Base-by-base conservation (phyloP, 2,113 vertebrate genomes). In the Empidonax alnorum region DNA sequence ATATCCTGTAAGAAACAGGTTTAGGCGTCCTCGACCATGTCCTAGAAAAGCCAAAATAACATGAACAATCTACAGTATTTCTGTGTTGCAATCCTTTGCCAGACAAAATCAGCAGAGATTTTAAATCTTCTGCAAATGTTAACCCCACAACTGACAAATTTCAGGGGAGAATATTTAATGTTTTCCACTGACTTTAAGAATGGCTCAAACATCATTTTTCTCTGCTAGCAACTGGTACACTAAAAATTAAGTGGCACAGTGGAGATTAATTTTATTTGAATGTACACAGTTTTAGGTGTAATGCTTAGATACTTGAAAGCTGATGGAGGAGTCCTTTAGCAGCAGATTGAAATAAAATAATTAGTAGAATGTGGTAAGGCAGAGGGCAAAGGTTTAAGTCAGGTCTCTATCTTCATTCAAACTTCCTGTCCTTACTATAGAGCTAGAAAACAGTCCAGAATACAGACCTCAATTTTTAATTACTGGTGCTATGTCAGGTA, bases 31-130 rank as follows among this genome's bases (percentile, higher is more conserved):
- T 85, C 27, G 53, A 7, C 18, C 39, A 62, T 63, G 66, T 10
- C 89, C 78, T 81, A 84, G 53, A 85, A 84, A 93, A 96, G 16
- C 50, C 37, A 86, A 91, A 94, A 93, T 33, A 75, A 84, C 68
- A 88, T 16, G 62, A 82, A 85, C 55, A 88, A 90, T 80, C 55
- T 75, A 39, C 30, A 68, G 18, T 55, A 75, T 91, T 96, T 94
- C 72, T 88, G 66, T 46, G 50, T 74, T 14, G 3, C 74, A 91
- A 91, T 94, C 89, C 72, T 87, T 53, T 82, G 47, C 33, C 3
- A 8, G 27, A 12, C 41, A 84, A 52, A 91, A 91, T 91, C 73
- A 94, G 35, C 12, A 86, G 81, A 78, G 62, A 84, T 84, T 94
- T 84, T 25, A 83, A 92, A 76, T 89, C 79, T 94, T 89, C 80